A percentile compares a stretch with the other conserved stretches of the same genome.
Evolutionary conservation across 2,797 vertebrate genomes (phyloP).

Genomic region (Knipowitschia caucasica): DNA sequence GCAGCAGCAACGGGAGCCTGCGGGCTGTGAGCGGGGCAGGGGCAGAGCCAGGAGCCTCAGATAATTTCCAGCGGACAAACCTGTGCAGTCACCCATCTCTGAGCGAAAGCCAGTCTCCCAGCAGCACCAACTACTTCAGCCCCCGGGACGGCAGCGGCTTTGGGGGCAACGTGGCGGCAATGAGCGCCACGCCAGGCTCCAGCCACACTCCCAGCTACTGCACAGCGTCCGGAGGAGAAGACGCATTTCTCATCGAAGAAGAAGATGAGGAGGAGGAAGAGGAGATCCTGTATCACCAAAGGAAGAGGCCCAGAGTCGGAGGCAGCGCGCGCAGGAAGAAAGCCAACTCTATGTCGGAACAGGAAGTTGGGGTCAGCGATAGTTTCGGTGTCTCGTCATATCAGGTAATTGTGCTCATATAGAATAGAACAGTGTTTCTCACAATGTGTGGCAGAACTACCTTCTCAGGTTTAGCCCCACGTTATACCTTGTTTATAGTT

Average conservation of each 20-base stretch:
- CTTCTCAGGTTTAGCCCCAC: too few relatives aligned
- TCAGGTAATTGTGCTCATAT: conserved; percentile 68
- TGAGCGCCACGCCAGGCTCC: conserved; percentile 53
- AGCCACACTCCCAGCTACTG: conserved; percentile 88
- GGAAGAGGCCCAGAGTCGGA: conserved; percentile 64
- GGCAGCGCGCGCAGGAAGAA: conserved; percentile 70
- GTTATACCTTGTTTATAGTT: too few relatives aligned
- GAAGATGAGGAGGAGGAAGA: conserved; percentile 66
- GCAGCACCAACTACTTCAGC: conserved; percentile 94
- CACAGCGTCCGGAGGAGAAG: conserved; percentile 81
- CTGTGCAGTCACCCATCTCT: conserved; percentile 59
- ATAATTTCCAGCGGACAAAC: conserved; percentile 40
- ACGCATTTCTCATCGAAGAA: conserved; percentile 73
- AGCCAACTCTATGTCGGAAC: conserved; percentile 56
- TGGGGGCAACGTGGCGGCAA: conserved; percentile 47
- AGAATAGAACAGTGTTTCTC: too few relatives aligned
- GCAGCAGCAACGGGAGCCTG: conserved; percentile 47
- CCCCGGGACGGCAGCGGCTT: conserved; percentile 73
- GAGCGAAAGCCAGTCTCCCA: conserved; percentile 89
- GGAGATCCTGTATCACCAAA: conserved; percentile 57
- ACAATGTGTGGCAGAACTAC: too few relatives aligned
- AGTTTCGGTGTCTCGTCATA: conserved; percentile 80
- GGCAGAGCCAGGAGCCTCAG: conserved; percentile 38
- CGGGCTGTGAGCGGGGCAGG: neutral
- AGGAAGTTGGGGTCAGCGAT: conserved; percentile 78